phyloP scores from a whole-genome alignment of 1,140 invertebrate species.

The Dendroctonus ponderosae region DNA sequence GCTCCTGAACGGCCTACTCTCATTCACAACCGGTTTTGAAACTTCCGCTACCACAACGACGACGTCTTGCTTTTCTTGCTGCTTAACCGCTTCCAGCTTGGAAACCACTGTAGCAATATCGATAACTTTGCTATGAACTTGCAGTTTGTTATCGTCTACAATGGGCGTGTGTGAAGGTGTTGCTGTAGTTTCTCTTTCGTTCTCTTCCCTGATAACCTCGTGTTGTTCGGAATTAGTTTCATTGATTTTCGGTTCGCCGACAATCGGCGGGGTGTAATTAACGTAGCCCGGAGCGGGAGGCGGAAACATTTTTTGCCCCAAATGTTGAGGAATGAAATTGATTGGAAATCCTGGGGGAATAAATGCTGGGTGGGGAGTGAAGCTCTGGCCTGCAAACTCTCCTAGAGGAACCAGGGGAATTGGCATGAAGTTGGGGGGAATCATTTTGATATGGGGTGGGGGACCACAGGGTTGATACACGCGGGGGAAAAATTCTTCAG shows the following conservation, averaged over 20 bases:
- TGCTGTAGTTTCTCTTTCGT: constrained; percentile 14
- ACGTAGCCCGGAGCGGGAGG: constrained; percentile 11
- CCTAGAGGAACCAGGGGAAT: constrained; percentile 39
- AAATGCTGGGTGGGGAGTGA: constrained; percentile 35
- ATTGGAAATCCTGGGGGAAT: constrained; percentile 42
- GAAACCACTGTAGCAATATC: constrained; percentile 49
- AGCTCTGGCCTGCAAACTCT: constrained; percentile 13
- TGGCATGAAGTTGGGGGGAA: constrained; percentile 44
- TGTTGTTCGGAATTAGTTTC: constrained; percentile 10
- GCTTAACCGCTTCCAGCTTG: constrained; percentile 49
- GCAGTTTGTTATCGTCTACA: constrained; percentile 16
- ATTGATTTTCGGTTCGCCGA: constrained; percentile 23
- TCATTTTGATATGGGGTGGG: constrained; percentile 39
- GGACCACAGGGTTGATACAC: constrained; percentile 34
- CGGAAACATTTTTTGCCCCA: constrained; percentile 28
- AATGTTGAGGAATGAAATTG: constrained; percentile 41
- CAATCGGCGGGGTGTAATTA: constrained; percentile 14
- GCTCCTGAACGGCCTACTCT: constrained; percentile 18
- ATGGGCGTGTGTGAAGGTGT: constrained; percentile 23
- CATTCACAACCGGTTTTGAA: constrained; percentile 10
- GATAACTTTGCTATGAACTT: constrained; percentile 36
- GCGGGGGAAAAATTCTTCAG: constrained; percentile 49
- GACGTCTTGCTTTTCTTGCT: constrained; percentile 37
- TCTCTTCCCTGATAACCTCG: constrained; percentile 4
- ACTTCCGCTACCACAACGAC: not conserved